These are phyloP conservation scores for Urocynchramus pylzowi DNA, from an alignment of 2,113 vertebrate genomes.

Conservation along the genomic window DNA sequence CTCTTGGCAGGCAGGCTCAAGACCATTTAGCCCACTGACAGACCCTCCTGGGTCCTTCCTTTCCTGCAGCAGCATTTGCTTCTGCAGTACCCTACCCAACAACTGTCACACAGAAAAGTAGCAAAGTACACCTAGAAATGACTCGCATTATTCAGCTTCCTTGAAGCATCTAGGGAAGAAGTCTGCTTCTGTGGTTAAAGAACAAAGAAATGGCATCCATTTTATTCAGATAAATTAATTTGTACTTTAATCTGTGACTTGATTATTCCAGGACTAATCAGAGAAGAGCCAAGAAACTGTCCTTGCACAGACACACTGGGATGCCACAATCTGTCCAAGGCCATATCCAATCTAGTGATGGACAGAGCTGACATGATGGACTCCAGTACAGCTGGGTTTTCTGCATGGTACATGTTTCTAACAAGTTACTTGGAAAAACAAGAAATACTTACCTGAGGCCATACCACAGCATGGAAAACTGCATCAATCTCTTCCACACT, in stretches of 20 bases:
- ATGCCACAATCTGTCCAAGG: background rate
- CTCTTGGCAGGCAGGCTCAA: background rate
- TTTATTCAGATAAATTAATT: background rate
- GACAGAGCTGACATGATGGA: background rate
- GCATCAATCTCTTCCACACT: constrained; percentile 86
- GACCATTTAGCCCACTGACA: background rate
- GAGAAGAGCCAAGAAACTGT: background rate
- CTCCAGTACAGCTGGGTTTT: background rate
- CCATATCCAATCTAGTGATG: accelerated
- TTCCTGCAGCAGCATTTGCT: background rate
- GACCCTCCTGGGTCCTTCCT: background rate
- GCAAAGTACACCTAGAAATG: background rate
- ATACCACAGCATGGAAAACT: constrained; percentile 85
- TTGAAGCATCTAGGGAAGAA: background rate
- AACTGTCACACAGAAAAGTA: background rate
- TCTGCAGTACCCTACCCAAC: background rate
- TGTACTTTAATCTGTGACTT: background rate
- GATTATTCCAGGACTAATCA: background rate
- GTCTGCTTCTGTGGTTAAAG: background rate
- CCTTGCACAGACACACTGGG: background rate
- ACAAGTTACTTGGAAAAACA: background rate
- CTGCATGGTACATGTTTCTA: background rate
- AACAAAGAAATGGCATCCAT: background rate
- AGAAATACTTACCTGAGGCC: constrained; percentile 85
- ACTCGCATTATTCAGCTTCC: background rate